phyloP scores from a whole-genome alignment of 2,113 vertebrate species.

The Entelurus aequoreus region DNA sequence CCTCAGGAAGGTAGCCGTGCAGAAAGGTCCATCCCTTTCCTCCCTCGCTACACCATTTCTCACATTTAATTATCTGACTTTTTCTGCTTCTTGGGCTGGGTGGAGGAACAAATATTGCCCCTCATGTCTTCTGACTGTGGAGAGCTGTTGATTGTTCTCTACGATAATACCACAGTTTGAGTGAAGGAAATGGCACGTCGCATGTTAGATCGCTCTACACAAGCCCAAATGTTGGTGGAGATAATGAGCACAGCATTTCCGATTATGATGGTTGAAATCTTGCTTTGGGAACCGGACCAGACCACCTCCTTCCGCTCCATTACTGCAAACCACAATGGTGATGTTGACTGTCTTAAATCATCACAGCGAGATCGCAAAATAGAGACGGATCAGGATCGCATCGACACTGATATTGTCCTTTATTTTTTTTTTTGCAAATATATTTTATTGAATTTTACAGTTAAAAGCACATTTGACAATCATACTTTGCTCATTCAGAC shows the following conservation, averaged over 20 bases:
- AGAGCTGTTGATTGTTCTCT: constrained; percentile 78
- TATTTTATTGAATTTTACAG: too few relatives aligned
- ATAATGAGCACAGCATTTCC: constrained; percentile 76
- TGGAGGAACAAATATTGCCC: constrained; percentile 81
- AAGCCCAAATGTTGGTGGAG: constrained; percentile 72
- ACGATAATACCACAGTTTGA: constrained; percentile 68
- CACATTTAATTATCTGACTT: constrained; percentile 95
- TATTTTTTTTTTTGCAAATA: too few relatives aligned
- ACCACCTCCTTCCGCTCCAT: constrained; percentile 22
- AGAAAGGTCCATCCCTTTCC: constrained; percentile 77
- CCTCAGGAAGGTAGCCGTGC: constrained; percentile 82
- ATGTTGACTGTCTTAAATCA: not conserved
- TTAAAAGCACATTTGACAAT: too few relatives aligned
- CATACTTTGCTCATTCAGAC: too few relatives aligned
- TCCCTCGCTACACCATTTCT: constrained; percentile 75
- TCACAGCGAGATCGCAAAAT: constrained; percentile 1
- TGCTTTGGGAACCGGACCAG: constrained; percentile 48
- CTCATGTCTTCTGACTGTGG: constrained; percentile 73
- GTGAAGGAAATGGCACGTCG: constrained; percentile 69
- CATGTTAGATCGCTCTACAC: constrained; percentile 75
- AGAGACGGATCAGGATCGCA: too few relatives aligned
- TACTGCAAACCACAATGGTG: constrained; percentile 14
- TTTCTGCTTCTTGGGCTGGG: constrained; percentile 77
- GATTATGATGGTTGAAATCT: constrained; percentile 73
- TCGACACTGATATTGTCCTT: too few relatives aligned